Evolutionary conservation across 2,888 invertebrate species (phyloP), one percentile per base, ranked within the genome.

Genomic region (Chymomyza fuscimana): DNA sequence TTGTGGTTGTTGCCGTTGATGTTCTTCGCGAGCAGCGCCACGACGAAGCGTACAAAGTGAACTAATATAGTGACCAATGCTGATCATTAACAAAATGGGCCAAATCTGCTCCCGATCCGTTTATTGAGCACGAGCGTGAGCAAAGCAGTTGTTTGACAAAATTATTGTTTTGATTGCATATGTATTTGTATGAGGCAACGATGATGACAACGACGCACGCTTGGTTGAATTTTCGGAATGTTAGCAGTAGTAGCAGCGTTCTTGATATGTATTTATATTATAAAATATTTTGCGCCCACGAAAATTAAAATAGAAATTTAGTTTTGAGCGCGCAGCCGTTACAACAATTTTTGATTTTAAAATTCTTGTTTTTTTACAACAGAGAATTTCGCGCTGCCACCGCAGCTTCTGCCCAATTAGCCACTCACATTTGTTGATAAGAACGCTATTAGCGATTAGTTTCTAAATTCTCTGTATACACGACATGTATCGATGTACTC

Each of bases 41-140:
- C 91, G 89, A 82, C 88, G 90, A 86, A 90, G 77, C 80, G 87
- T 85, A 78, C 87, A 90, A 83, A 90, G 80, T 81, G 88, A 86
- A 91, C 91, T 91, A 80, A 91, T 82, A 76, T 85, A 82, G 74
- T 89, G 89, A 83, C 91, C 91, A 88, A 89, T 89, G 77, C 81
- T 89, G 84, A 46, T 72, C 69, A 75, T 73, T 70, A 76, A 78
- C 70, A 63, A 78, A 78, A 81, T 85, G 77, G 86, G 80, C 82
- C 82, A 84, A 81, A 78, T 85, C 74, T 69, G 67, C 69, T 67
- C 69, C 66, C 80, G 76, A 78, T 70, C 29, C n/a, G 22, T 22
- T 58, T 25, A 22, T 22, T 22, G 25, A 58, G 22, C 58, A 22
- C 58, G 29, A 25, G 29, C 22, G 58, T 22, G 15, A 58, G 22